Conservation (phyloP, 1,140 invertebrate genomes). For the Caenorhabditis remanei region DNA sequence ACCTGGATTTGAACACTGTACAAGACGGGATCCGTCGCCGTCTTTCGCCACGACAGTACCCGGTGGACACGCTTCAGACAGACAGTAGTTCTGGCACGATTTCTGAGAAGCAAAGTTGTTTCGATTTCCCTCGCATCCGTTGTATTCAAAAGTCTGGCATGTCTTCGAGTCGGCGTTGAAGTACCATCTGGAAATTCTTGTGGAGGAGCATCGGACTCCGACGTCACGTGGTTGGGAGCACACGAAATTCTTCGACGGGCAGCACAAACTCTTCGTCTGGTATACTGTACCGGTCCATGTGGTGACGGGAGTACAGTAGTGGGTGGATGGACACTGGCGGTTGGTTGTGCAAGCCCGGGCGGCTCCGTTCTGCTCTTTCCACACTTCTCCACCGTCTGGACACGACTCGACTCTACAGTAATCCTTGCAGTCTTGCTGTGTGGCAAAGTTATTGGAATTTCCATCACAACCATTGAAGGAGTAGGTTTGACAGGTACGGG, state of each 20-base stretch:
- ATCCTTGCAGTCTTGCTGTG: slow-evolving; percentile 76
- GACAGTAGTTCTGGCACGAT: slow-evolving; percentile 76
- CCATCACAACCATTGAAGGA: slow-evolving; percentile 78
- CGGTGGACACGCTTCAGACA: slow-evolving; percentile 76
- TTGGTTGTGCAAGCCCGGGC: slow-evolving; percentile 75
- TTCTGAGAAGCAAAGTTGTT: slow-evolving; percentile 78
- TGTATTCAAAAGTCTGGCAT: slow-evolving; percentile 77
- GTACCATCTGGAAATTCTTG: slow-evolving; percentile 75
- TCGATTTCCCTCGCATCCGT: slow-evolving; percentile 77
- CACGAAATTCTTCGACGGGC: slow-evolving; percentile 77
- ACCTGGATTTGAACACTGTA: slow-evolving; percentile 76
- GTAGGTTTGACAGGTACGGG: slow-evolving; percentile 74
- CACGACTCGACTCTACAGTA: slow-evolving; percentile 76
- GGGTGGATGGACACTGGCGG: slow-evolving; percentile 75
- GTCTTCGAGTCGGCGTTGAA: slow-evolving; percentile 77
- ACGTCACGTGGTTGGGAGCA: slow-evolving; percentile 76
- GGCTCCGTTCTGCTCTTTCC: slow-evolving; percentile 77
- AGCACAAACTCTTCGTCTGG: slow-evolving; percentile 76
- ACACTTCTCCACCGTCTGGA: slow-evolving; percentile 77
- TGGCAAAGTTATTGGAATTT: slow-evolving; percentile 77
- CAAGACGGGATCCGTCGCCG: slow-evolving; percentile 70
- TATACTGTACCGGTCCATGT: slow-evolving; percentile 77
- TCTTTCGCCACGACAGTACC: slow-evolving; percentile 77
- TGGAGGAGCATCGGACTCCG: slow-evolving; percentile 74
- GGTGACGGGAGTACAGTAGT: slow-evolving; percentile 77